Base-by-base conservation (phyloP, 2,888 invertebrate genomes). In the Troides aeacus region DNA sequence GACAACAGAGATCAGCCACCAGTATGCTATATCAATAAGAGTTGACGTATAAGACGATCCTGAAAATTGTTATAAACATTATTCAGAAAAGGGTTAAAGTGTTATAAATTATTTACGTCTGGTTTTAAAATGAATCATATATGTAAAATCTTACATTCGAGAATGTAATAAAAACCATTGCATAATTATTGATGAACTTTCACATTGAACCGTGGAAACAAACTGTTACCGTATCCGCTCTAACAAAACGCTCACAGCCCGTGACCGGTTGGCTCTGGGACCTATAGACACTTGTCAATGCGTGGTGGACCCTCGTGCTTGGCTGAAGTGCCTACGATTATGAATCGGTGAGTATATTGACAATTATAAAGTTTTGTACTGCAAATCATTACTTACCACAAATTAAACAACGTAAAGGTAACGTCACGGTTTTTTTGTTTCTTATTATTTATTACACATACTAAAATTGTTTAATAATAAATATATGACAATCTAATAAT, bases 181-280 rank as follows among this genome's bases (percentile, higher is more conserved):
- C 17, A 50, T 50, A 36, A 39, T 23, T 21, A 8, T 17, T 56
- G 58, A 42, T 68, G 68, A 59, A 68, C 62, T 64, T 53, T 66
- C 58, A 62, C 66, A 60, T 21, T 12, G 68, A 21, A 18, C 76
- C 81, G 77, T 86, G 85, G 82, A 80, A 68, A 80, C 80, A 69
- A 57, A 64, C 65, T 59, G 57, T 72, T 68, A 78, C 81, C 78
- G 79, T 80, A 75, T 76, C 68, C 72, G 72, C 64, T 66, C 79
- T 75, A 77, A 85, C 84, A 84, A 84, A 83, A 83, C 72, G 80
- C 42, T 74, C 79, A 75, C 64, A 39, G 69, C 67, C 81, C 89
- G 85, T 88, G 88, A 86, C 87, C 80, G 72, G 63, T 70, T 77
- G 66, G 71, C 73, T 69, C 66, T 62, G 69, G 67, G 70, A 50